Percentiles rank a stretch among this genome's conserved stretches.
Evolutionary conservation across 2,113 vertebrate species (phyloP).

Genomic region (Hippoglossus stenolepis): DNA sequence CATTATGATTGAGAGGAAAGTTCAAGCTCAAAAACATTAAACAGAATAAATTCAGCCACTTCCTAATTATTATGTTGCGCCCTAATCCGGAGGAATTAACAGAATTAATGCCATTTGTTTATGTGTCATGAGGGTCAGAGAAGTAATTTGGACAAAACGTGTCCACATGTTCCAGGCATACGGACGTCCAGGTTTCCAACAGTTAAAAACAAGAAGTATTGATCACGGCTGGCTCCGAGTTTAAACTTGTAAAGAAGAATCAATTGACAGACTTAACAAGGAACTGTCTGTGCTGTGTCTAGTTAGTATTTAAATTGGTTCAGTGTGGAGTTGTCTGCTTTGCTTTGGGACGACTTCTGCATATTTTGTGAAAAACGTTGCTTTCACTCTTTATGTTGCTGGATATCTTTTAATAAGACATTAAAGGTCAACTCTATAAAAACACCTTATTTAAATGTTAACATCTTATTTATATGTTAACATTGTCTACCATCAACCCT

Average conservation of each 20-base stretch:
- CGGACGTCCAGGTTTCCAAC: too few species aligned
- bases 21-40: constrained; percentile 50
- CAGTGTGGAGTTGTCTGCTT: background rate
- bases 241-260: constrained; percentile 33
- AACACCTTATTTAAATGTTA: too few species aligned
- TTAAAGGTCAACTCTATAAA: background rate
- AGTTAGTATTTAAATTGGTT: constrained; percentile 60
- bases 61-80: too few species aligned
- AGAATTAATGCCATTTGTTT: background rate
- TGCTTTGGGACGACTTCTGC: constrained; percentile 13
- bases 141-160: constrained; percentile 14
- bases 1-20: constrained; percentile 43
- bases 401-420: background rate
- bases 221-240: background rate
- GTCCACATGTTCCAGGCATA: background rate
- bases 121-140: background rate
- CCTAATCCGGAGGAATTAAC: background rate
- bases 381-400: too few species aligned
- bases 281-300: constrained; percentile 54
- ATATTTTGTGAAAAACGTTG: background rate
- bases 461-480: too few species aligned
- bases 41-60: constrained; percentile 43
- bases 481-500: background rate
- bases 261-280: constrained; percentile 52
- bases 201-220: background rate